Base-by-base conservation (phyloP, 2,888 invertebrate genomes). In the Nephrotoma guestfalica region DNA sequence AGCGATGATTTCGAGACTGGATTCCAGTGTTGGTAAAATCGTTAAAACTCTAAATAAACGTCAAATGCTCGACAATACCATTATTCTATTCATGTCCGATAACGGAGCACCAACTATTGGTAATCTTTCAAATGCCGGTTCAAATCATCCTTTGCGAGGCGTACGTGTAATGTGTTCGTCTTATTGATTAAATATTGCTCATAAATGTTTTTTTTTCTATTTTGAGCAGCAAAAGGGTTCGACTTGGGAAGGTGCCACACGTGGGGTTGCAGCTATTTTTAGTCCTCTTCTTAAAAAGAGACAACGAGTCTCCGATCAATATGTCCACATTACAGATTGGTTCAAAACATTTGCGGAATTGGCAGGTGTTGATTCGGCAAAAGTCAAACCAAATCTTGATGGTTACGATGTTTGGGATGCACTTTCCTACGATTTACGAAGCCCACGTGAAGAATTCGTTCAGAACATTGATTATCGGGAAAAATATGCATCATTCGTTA, bases 1-100 rank as follows among this genome's bases (percentile, higher is more conserved):
- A 96, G 97, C 96, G 7, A 96, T 98, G 95, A 93, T 97, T 1
- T 94, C 96, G 40, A 95, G 95, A 88, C 91, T 98, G 89, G 98
- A 98, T 90, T 94, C 96, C 87, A 96, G 97, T 51, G 94, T 98
- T 0, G 97, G 97, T 0, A 93, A 94, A 51, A 93, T 98, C 13
- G 93, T 97, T 0, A 90, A 93, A 86, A 94, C 96, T 4, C 91
- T 98, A 87, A 92, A 93, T 86, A 90, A 93, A 0, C 94, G 93
- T 87, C 92, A 93, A 1, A 95, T 97, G 91, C 92, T 98, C 88
- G 92, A 96, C 83, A 95, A 98, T 90, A 96, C 97, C 0, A 94
- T 98, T 84, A 93, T 98, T 86, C 91, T 97, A 0, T 98, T 98
- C 90, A 94, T 96, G 88, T 95, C 97, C 13, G 98, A 98, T 90